Percentiles rank a stretch among this genome's conserved stretches.
Evolutionary conservation across 2,113 vertebrate species (phyloP).

Genomic region (Corydoras sp.): DNA sequence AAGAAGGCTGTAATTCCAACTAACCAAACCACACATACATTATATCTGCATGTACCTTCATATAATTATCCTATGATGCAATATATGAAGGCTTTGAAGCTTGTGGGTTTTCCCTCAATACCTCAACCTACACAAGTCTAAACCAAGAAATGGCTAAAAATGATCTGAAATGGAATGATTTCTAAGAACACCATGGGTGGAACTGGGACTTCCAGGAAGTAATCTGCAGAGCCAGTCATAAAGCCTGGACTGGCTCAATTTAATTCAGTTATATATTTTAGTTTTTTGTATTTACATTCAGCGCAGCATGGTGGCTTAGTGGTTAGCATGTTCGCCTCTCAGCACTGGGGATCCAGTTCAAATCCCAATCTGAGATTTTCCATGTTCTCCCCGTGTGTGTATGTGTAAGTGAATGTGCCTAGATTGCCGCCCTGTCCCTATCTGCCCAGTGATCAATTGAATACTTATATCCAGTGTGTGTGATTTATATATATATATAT

Average conservation of each 20-base stretch:
- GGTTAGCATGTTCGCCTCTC: no score
- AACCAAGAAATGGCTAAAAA: not conserved
- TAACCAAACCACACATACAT: conserved; percentile 19
- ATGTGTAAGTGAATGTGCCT: no score
- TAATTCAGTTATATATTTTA: no score
- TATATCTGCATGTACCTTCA: conserved; percentile 15
- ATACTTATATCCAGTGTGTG: no score
- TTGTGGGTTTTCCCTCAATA: not conserved
- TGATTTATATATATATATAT: no score
- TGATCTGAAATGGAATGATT: conserved; percentile 26
- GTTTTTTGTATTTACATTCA: no score
- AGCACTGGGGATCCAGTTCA: no score
- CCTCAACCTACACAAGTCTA: conserved; percentile 10
- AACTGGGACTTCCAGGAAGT: not conserved
- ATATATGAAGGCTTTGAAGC: conserved; percentile 19
- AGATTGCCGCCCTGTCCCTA: no score
- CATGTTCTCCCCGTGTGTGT: no score
- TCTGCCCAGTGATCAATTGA: no score
- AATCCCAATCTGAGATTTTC: no score
- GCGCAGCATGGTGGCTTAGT: no score
- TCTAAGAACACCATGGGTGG: conserved; percentile 31
- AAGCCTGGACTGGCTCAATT: not conserved
- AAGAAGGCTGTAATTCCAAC: conserved; percentile 13
- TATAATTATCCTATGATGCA: conserved; percentile 30
- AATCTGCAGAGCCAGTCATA: not conserved